These are phyloP conservation scores for Ornithoptera alexandrae DNA, from an alignment of 2,888 invertebrate species.

Conservation along the genomic window DNA sequence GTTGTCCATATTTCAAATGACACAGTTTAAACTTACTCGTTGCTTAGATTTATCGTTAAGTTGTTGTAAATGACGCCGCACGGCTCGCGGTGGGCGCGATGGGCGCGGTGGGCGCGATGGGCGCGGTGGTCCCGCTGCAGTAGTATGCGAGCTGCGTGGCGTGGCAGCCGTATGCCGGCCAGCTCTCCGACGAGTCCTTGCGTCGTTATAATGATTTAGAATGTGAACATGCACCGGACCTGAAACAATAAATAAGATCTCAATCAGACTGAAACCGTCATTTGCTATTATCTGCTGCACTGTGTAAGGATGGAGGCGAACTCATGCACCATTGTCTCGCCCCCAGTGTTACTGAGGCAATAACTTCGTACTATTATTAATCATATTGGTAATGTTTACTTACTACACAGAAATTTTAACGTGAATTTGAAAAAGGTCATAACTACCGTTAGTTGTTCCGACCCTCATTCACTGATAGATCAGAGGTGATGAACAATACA, in stretches of 20 bases:
- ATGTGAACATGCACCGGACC: conserved; percentile 53
- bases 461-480: too few species aligned
- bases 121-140: background rate
- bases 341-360: background rate
- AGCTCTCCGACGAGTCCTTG: conserved; percentile 33
- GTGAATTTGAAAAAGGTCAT: too few species aligned
- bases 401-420: too few species aligned
- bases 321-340: conserved; percentile 18
- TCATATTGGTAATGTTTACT: too few species aligned
- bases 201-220: conserved; percentile 45
- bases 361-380: too few species aligned
- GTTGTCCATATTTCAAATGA: too few species aligned
- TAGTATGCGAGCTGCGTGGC: conserved; percentile 2
- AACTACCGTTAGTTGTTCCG: too few species aligned
- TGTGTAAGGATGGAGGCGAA: conserved; percentile 16
- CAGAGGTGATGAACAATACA: too few species aligned
- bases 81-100: too few species aligned
- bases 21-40: too few species aligned
- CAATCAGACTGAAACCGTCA: conserved; percentile 70
- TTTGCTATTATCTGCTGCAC: conserved; percentile 54
- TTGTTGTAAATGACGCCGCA: background rate
- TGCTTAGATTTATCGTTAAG: background rate
- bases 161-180: conserved; percentile 10
- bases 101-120: background rate
- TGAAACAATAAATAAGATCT: conserved; percentile 75